These are phyloP conservation scores for Chaenocephalus aceratus DNA, from an alignment of 2,113 vertebrate species.

Conservation along the genomic window DNA sequence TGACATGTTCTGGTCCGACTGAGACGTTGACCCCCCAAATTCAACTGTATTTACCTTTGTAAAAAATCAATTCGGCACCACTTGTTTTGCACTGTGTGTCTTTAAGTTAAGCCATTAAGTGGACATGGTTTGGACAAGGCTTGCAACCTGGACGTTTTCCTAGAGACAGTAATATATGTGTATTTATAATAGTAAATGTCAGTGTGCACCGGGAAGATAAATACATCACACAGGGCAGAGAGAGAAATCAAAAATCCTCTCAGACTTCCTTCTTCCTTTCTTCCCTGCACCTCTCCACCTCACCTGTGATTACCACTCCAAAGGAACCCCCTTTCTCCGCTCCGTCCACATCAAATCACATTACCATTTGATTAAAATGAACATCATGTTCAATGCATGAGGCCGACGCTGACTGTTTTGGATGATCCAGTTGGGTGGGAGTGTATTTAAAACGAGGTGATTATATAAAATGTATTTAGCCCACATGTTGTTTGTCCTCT, in stretches of 20 bases:
- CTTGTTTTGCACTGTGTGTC: too few species aligned
- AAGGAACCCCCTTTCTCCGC: slow-evolving; percentile 43
- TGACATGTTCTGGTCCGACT: background rate
- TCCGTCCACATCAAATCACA: slow-evolving; percentile 31
- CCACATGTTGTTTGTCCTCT: slow-evolving; percentile 45
- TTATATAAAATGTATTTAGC: slow-evolving; percentile 46
- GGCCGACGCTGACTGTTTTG: slow-evolving; percentile 23
- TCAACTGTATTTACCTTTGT: slow-evolving; percentile 3
- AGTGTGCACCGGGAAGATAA: slow-evolving; percentile 57
- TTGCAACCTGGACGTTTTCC: slow-evolving; percentile 16
- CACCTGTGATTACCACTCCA: slow-evolving; percentile 56
- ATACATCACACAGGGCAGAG: slow-evolving; percentile 41
- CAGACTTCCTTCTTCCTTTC: slow-evolving; percentile 15
- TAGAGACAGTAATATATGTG: slow-evolving; percentile 35
- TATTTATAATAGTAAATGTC: slow-evolving; percentile 54
- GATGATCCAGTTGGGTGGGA: slow-evolving; percentile 6
- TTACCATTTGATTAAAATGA: slow-evolving; percentile 34
- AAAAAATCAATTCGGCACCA: background rate
- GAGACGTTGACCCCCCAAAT: background rate
- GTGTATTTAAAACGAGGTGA: slow-evolving; percentile 32
- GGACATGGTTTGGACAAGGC: slow-evolving; percentile 3
- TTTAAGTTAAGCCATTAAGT: background rate
- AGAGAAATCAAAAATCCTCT: slow-evolving; percentile 50
- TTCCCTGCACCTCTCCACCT: slow-evolving; percentile 12
- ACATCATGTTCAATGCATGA: background rate